Conservation (phyloP, 2,888 invertebrate genomes). For the Brachyptera putata region DNA sequence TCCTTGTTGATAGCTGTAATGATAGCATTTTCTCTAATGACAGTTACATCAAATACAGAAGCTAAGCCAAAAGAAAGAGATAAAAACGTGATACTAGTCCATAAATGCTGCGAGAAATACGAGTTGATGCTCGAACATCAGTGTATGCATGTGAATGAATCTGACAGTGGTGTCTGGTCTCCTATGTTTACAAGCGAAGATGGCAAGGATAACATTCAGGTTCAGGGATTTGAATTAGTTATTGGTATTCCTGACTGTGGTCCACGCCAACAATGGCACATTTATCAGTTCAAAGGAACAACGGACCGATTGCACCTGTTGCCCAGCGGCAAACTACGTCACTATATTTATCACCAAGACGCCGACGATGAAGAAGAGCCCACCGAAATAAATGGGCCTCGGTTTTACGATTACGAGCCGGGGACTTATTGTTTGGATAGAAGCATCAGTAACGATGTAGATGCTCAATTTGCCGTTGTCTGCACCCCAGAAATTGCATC, state of each 20-base stretch:
- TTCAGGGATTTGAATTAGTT: conserved; percentile 37
- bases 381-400: conserved; percentile 48
- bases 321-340: conserved; percentile 67
- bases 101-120: conserved; percentile 73
- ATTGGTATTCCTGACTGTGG: conserved; percentile 60
- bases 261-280: conserved; percentile 62
- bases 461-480: conserved; percentile 66
- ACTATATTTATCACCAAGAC: conserved; percentile 60
- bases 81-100: conserved; percentile 54
- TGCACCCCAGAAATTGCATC: conserved; percentile 66
- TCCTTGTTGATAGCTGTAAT: too few species aligned
- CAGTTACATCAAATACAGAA: too few species aligned
- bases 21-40: too few species aligned
- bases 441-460: conserved; percentile 53
- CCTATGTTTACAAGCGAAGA: conserved; percentile 63
- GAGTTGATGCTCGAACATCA: conserved; percentile 64
- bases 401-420: conserved; percentile 65
- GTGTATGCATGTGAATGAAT: conserved; percentile 60
- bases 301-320: conserved; percentile 61
- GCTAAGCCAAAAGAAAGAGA: too few species aligned
- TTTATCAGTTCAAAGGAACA: conserved; percentile 58
- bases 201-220: conserved; percentile 53
- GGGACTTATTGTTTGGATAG: conserved; percentile 80
- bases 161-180: conserved; percentile 43
- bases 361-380: conserved; percentile 44